Evolutionary conservation across 2,113 vertebrate genomes (phyloP).

Genomic region (Hippopotamus amphibius): DNA sequence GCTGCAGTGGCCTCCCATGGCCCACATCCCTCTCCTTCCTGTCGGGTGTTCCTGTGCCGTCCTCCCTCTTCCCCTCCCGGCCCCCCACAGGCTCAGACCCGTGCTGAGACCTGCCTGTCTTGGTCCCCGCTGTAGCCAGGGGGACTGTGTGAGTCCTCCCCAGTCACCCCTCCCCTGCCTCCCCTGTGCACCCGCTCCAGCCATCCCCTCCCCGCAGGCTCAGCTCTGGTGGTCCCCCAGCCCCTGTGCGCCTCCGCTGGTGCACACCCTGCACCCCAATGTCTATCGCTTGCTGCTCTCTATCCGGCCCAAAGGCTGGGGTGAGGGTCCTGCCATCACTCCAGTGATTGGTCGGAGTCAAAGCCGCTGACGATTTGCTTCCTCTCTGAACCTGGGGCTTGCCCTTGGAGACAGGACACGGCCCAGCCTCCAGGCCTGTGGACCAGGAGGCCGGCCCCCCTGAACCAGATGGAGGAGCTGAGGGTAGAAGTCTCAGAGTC

Average conservation of each 20-base stretch:
- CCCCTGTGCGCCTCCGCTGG: neutral
- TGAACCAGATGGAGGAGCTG: neutral
- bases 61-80: neutral
- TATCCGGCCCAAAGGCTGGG: neutral
- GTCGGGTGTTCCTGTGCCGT: too few species aligned
- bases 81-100: neutral
- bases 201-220: neutral
- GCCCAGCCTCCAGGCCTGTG: too few species aligned
- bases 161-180: accelerated
- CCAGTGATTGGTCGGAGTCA: accelerated
- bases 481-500: neutral
- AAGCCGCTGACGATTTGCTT: neutral
- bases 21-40: neutral
- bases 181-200: neutral
- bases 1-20: accelerated
- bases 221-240: neutral
- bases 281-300: neutral
- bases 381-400: neutral
- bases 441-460: neutral
- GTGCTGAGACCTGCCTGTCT: neutral
- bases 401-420: neutral
- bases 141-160: neutral
- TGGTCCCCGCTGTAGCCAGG: neutral
- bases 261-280: accelerated
- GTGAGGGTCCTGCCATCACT: neutral